Evolutionary conservation across 1,140 invertebrate genomes (phyloP).

Genomic region (Lordiphosa collinella): DNA sequence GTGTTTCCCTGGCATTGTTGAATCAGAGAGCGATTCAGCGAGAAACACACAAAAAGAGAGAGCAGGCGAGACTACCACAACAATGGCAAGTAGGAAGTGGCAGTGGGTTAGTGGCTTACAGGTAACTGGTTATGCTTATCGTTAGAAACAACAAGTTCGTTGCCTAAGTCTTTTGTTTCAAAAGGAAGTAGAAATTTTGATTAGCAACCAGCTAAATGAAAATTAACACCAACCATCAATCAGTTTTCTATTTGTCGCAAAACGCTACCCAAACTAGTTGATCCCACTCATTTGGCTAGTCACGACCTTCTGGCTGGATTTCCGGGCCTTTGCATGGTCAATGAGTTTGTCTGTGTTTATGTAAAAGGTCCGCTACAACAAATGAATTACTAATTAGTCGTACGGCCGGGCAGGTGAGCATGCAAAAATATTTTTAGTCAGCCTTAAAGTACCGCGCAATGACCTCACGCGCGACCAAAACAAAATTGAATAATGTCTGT

Average conservation of each 20-base stretch:
- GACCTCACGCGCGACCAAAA: conserved; percentile 44
- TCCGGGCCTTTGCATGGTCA: conserved; percentile 38
- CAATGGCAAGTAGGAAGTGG: conserved; percentile 62
- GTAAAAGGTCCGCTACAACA: conserved; percentile 32
- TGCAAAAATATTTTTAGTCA: conserved; percentile 53
- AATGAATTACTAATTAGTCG: conserved; percentile 67
- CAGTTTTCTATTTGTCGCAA: not conserved
- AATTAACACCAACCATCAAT: conserved; percentile 29
- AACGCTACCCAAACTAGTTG: conserved; percentile 9
- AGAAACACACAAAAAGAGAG: conserved; percentile 5
- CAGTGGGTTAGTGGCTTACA: conserved; percentile 60
- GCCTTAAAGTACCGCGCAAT: conserved; percentile 33
- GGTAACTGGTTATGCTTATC: conserved; percentile 1
- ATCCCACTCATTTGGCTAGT: too few species aligned
- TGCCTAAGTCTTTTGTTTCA: conserved; percentile 65
- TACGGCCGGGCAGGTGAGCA: conserved; percentile 50
- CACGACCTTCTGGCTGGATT: conserved; percentile 44
- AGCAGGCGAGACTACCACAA: conserved; percentile 33
- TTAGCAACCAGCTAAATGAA: conserved; percentile 10
- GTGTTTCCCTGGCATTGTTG: conserved; percentile 74
- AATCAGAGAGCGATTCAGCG: conserved; percentile 5
- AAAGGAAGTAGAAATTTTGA: conserved; percentile 35
- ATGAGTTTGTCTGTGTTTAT: conserved; percentile 28
- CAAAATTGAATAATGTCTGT: conserved; percentile 62
- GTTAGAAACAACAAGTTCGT: conserved; percentile 37